Evolutionary conservation across 2,797 vertebrate species (phyloP).

Genomic region (Microtus californicus): DNA sequence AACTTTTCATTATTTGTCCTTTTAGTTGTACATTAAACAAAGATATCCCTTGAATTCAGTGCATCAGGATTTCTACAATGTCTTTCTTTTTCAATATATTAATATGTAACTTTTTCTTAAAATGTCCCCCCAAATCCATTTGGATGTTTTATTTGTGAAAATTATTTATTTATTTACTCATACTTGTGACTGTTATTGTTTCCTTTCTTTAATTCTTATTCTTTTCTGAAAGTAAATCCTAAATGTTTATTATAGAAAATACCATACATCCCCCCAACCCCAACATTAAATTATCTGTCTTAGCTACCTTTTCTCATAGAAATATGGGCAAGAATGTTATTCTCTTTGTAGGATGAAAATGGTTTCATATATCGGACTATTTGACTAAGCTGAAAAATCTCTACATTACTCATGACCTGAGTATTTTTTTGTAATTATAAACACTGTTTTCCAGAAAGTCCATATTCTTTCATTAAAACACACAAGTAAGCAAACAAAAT

Average conservation of each 20-base stretch:
- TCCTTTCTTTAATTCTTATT: neutral
- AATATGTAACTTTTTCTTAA: neutral
- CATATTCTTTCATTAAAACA: too few species aligned
- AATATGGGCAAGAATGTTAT: too few species aligned
- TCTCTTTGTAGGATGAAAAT: accelerated
- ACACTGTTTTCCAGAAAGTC: too few species aligned
- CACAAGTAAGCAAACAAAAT: too few species aligned
- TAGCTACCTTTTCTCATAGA: too few species aligned
- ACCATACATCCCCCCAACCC: too few species aligned
- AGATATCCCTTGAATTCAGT: neutral
- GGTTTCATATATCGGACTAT: too few species aligned
- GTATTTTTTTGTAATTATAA: too few species aligned
- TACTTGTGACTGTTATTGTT: neutral
- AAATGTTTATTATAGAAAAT: neutral
- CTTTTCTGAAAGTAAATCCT: neutral
- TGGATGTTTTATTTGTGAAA: neutral
- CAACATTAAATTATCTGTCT: too few species aligned
- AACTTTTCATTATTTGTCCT: neutral
- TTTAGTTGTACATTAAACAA: neutral
- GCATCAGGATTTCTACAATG: neutral
- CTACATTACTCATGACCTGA: too few species aligned
- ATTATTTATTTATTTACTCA: neutral
- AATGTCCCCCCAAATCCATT: neutral
- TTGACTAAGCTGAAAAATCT: too few species aligned
- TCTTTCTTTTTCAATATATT: neutral